Base-by-base conservation (phyloP, 2,797 vertebrate species). In the Acanthopagrus latus region DNA sequence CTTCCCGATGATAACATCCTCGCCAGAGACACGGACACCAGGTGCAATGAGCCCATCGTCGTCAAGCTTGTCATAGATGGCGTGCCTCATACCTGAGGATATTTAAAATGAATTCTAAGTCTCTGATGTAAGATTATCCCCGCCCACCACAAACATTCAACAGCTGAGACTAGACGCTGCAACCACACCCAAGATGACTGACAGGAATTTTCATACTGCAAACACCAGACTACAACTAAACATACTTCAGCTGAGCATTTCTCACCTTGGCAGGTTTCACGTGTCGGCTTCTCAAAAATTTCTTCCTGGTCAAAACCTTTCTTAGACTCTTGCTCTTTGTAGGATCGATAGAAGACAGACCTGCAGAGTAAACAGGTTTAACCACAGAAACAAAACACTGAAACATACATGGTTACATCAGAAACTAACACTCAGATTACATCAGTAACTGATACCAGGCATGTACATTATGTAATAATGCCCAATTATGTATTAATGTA, bases 1-100 rank as follows among this genome's bases (percentile, higher is more conserved):
- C 90, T 99, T 99, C 43, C 98, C 98, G 38, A 99, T 99, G 82
- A 99, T 99, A 74, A 99, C 98, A 12, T 99, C 98, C 70, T 99
- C 98, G 0, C 98, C 98, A 0, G 98, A 99, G 23, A 99, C 98
- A 7, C 98, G 96, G 0, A 99, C 98, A 0, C 98, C 98, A 0
- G 98, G 98, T 0, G 98, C 98, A 4, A 99, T 99, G 87, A 99
- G 94, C 1, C 98, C 98, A 44, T 99, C 98, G 5, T 99, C 98
- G 5, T 99, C 98, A 71, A 99, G 93, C 86, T 99, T 99, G 77
- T 99, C 98, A 18, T 99, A 99, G 87, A 99, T 99, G 41, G 98
- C 98, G 0, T 99, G 98, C 52, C 98, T 95, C 98, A 99, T 99
- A 46, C 98, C 98, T 99, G 70, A 21, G n/a, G 14, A 25, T 0